Evolutionary conservation across 2,888 invertebrate species (phyloP), one percentile per base, ranked within the genome.

Genomic region (Amblyjoppa fuscipennis): DNA sequence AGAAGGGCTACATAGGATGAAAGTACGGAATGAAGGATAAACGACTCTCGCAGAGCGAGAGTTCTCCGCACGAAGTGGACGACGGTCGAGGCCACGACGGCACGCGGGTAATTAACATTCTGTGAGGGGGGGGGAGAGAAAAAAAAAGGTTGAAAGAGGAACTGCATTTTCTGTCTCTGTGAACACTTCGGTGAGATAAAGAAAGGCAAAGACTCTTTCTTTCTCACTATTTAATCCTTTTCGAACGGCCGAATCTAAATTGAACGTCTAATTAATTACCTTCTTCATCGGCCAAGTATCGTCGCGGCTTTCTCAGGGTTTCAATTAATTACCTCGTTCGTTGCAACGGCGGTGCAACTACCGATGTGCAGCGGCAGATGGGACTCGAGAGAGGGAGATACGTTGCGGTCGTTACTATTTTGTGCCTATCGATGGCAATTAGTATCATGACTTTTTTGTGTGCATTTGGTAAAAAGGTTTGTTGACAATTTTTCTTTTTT

Each of bases 241-340:
- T 45, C 64, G 73, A 70, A 71, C 81, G 91, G 92, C 91, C 88
- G 89, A 88, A 92, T 92, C 91, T 90, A 91, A 92, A 92, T 92
- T 92, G 90, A 92, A 91, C 89, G 89, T 87, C 89, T 92, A 92
- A 92, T 92, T 92, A 92, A 92, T 92, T 91, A 88, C 83, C 85
- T 79, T 85, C 84, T 86, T 75, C 68, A 81, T 77, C 83, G 77
- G 77, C 83, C 84, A 34, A 34, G 71, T 81, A 81, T 84, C 84
- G 77, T 82, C 83, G 87, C 87, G 75, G 83, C 79, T 83, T 77
- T 86, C 88, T 84, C 87, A 64, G 70, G 85, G 81, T 82, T 87
- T 83, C 85, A 87, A 88, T 88, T 88, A 88, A 88, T 87, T 88
- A 78, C 85, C 80, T 82, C 41, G 70, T 79, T 82, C 66, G 38